phyloP scores from a whole-genome alignment of 2,888 invertebrate species.

The Dorcus parallelipipedus region DNA sequence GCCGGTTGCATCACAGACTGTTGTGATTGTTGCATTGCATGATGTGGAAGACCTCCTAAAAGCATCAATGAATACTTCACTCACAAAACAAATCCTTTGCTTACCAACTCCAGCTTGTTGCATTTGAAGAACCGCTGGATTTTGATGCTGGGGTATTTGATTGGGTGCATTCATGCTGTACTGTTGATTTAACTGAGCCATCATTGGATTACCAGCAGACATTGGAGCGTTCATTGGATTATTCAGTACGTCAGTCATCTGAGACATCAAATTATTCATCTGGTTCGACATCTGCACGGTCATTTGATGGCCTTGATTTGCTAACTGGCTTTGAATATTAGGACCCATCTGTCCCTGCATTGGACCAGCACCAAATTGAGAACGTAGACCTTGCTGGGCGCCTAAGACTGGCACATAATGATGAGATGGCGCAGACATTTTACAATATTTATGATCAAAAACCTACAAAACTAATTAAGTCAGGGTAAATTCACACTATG shows the following conservation, averaged over 20 bases:
- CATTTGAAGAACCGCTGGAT: slow-evolving; percentile 44
- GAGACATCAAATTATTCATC: slow-evolving; percentile 56
- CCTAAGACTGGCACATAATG: slow-evolving; percentile 68
- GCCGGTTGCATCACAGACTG: slow-evolving; percentile 30
- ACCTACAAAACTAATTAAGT: no score
- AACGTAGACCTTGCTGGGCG: slow-evolving; percentile 60
- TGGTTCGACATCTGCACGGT: slow-evolving; percentile 54
- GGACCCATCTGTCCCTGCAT: slow-evolving; percentile 53
- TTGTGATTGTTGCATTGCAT: slow-evolving; percentile 36
- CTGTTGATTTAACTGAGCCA: slow-evolving; percentile 42
- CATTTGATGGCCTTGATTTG: slow-evolving; percentile 40
- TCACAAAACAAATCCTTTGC: not conserved
- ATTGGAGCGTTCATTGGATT: slow-evolving; percentile 36
- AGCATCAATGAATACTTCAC: slow-evolving; percentile 1
- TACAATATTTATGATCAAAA: not conserved
- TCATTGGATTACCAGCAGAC: slow-evolving; percentile 50
- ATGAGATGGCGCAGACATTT: slow-evolving; percentile 71
- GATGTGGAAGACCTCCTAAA: slow-evolving; percentile 36
- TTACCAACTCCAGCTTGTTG: slow-evolving; percentile 27
- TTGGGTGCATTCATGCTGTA: slow-evolving; percentile 38
- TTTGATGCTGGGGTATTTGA: slow-evolving; percentile 37
- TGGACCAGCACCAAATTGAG: slow-evolving; percentile 62
- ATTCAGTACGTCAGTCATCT: slow-evolving; percentile 36
- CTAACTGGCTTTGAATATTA: slow-evolving; percentile 54
- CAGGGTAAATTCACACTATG: no score